Evolutionary conservation across 2,113 vertebrate genomes (phyloP).

Genomic region (Atrichornis clamosus): DNA sequence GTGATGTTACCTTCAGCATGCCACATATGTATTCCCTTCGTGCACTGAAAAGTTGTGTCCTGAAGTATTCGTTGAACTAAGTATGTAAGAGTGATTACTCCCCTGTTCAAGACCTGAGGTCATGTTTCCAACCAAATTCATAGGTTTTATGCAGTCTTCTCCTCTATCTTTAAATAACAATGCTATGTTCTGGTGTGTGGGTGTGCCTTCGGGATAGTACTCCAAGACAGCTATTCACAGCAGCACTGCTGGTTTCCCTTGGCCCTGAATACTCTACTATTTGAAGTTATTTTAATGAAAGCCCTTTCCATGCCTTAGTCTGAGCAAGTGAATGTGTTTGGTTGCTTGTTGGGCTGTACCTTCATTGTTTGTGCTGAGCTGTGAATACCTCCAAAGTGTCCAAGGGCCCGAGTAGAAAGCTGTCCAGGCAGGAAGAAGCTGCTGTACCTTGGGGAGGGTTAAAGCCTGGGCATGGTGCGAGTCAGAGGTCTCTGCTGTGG

Average conservation of each 20-base stretch:
- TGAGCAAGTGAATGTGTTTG: not conserved
- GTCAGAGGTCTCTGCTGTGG: not conserved
- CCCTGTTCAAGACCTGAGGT: not conserved
- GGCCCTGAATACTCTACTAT: not conserved
- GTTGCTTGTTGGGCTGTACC: not conserved
- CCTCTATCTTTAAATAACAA: not conserved
- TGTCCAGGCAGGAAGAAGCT: not conserved
- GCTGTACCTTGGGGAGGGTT: not conserved
- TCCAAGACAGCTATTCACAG: not conserved
- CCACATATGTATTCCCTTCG: not conserved
- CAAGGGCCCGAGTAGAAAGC: not conserved
- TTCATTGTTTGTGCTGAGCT: not conserved
- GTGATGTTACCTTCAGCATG: not conserved
- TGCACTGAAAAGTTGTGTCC: not conserved
- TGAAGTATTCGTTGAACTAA: not conserved
- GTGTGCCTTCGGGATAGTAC: not conserved
- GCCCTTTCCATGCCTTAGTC: not conserved
- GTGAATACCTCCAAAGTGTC: not conserved
- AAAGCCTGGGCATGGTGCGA: not conserved
- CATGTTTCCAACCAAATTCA: not conserved
- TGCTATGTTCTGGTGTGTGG: not conserved
- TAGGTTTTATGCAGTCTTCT: not conserved
- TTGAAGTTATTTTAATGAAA: slow-evolving; percentile 19
- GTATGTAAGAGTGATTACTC: not conserved
- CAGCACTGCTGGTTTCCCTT: not conserved